These are phyloP conservation scores for Rotaria macrura DNA, from an alignment of 2,888 invertebrate genomes.

Conservation along the genomic window DNA sequence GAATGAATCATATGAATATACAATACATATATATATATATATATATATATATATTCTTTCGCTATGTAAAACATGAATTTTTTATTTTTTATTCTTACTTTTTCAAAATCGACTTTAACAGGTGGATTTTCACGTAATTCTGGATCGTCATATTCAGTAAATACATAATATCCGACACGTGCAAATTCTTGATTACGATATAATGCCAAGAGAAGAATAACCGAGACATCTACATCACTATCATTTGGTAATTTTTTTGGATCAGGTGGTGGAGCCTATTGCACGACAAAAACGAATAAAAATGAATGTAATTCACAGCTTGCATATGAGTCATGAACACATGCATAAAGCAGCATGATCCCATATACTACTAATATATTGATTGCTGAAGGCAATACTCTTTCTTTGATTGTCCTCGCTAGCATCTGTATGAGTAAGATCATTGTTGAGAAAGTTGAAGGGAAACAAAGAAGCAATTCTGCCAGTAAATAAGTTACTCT, in stretches of 20 bases:
- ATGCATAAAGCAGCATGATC: no score
- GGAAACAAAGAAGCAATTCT: no score
- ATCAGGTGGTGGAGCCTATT: conserved; percentile 83
- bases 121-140: conserved; percentile 89
- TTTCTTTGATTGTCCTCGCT: no score
- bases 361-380: no score
- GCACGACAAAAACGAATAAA: conserved; percentile 39
- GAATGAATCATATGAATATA: neutral
- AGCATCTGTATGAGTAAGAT: no score
- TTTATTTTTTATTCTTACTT: conserved; percentile 44
- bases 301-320: neutral
- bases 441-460: no score
- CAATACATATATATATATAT: conserved; percentile 52
- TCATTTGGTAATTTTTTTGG: conserved; percentile 81
- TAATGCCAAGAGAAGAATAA: conserved; percentile 83
- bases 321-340: no score
- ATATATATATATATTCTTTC: no score
- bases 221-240: conserved; percentile 94
- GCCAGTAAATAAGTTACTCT: no score
- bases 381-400: no score
- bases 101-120: conserved; percentile 77
- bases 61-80: no score
- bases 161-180: conserved; percentile 93
- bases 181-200: conserved; percentile 83
- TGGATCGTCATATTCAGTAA: conserved; percentile 85